Percentiles rank a stretch among this genome's conserved stretches.
These are phyloP conservation scores for Ommatoiulus sabulosus DNA, from an alignment of 2,888 invertebrate genomes.

Conservation along the genomic window DNA sequence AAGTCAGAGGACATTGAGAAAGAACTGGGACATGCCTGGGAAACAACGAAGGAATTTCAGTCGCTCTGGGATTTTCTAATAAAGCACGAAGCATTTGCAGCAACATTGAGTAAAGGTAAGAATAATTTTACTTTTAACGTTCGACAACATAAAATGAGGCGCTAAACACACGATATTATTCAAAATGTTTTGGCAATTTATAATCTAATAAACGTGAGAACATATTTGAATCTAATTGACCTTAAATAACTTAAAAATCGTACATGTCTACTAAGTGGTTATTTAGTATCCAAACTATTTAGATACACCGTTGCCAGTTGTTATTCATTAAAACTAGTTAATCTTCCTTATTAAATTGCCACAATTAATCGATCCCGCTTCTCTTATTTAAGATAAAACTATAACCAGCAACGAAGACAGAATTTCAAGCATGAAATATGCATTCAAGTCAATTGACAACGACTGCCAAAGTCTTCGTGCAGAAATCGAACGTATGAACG, in stretches of 20 bases:
- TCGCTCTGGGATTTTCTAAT: constrained; percentile 17
- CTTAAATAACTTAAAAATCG: too few relatives aligned
- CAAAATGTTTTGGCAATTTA: too few relatives aligned
- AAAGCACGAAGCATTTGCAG: background rate
- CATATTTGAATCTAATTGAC: too few relatives aligned
- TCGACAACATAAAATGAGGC: too few relatives aligned
- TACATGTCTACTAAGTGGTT: too few relatives aligned
- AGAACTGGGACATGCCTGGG: background rate
- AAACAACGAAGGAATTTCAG: background rate
- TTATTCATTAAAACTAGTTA: too few relatives aligned
- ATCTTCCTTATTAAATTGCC: too few relatives aligned
- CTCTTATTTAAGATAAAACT: background rate
- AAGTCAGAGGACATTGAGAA: background rate
- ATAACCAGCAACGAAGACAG: background rate
- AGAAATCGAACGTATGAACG: background rate
- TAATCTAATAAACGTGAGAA: too few relatives aligned
- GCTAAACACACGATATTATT: too few relatives aligned
- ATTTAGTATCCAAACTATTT: too few relatives aligned
- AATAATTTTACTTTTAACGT: background rate
- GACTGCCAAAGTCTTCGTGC: background rate
- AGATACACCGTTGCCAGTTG: too few relatives aligned
- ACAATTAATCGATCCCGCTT: background rate
- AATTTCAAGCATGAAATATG: constrained; percentile 17
- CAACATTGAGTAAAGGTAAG: background rate
- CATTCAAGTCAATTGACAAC: background rate